These are phyloP conservation scores for Calonectris borealis DNA, from an alignment of 2,113 vertebrate genomes.

Conservation along the genomic window DNA sequence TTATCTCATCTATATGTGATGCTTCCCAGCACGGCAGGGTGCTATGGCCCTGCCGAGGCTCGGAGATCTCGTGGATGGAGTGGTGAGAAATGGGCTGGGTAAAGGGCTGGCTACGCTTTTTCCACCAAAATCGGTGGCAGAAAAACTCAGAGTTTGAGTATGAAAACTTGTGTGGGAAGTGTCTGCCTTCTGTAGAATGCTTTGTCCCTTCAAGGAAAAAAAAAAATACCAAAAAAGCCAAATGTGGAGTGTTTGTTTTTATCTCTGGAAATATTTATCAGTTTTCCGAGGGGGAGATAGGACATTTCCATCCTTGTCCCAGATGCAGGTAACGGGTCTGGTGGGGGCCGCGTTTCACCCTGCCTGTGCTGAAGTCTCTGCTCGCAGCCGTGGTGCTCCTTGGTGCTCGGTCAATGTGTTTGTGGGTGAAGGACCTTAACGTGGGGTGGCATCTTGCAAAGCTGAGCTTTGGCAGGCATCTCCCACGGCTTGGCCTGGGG, in stretches of 20 bases:
- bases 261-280: neutral
- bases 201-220: conserved; percentile 55
- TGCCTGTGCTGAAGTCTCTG: neutral
- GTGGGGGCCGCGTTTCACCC: accelerated
- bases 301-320: neutral
- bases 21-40: accelerated
- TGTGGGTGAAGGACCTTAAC: neutral
- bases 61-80: accelerated
- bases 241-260: neutral
- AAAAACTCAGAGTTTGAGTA: conserved; percentile 11
- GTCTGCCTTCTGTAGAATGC: conserved; percentile 49
- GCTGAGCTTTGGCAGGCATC: neutral
- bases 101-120: neutral
- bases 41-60: accelerated
- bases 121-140: neutral
- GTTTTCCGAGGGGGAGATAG: accelerated
- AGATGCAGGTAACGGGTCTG: neutral
- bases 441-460: neutral
- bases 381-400: accelerated
- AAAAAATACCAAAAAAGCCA: conserved; percentile 34
- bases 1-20: accelerated
- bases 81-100: neutral
- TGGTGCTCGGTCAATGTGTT: accelerated
- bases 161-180: conserved; percentile 57
- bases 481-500: neutral